Evolutionary conservation across 2,888 invertebrate genomes (phyloP).

Genomic region (Cephus sareptanus): DNA sequence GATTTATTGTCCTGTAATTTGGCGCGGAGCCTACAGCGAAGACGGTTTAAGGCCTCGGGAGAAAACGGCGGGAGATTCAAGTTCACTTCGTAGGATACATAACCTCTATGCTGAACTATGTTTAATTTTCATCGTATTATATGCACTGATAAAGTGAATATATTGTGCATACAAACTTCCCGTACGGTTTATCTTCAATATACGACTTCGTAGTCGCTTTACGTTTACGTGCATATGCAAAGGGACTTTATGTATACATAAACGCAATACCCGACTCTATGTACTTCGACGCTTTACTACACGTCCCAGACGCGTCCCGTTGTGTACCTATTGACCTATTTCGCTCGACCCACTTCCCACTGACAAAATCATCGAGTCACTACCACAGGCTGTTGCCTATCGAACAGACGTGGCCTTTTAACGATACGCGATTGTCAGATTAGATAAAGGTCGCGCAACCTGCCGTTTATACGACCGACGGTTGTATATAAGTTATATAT

Average conservation of each 20-base stretch:
- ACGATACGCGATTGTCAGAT: neutral
- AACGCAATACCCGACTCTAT: neutral
- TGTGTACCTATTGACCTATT: conserved; percentile 2
- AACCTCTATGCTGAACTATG: neutral
- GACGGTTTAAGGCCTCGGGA: neutral
- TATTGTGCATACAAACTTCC: neutral
- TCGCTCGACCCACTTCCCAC: neutral
- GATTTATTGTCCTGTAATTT: neutral
- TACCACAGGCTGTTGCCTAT: neutral
- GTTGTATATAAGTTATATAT: neutral
- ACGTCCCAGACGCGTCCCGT: neutral
- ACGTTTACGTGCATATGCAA: neutral
- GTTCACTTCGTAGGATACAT: neutral
- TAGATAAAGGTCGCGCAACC: neutral
- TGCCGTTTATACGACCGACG: neutral
- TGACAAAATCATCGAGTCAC: conserved; percentile 5
- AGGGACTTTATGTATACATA: neutral
- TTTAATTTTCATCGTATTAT: neutral
- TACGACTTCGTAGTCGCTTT: neutral
- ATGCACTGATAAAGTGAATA: neutral
- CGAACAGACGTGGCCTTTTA: neutral
- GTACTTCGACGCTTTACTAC: neutral
- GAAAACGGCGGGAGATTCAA: neutral
- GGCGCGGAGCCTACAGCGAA: neutral
- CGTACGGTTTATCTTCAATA: neutral